Conservation (phyloP, 2,113 vertebrate genomes). For the Rhadina sibilatrix region DNA sequence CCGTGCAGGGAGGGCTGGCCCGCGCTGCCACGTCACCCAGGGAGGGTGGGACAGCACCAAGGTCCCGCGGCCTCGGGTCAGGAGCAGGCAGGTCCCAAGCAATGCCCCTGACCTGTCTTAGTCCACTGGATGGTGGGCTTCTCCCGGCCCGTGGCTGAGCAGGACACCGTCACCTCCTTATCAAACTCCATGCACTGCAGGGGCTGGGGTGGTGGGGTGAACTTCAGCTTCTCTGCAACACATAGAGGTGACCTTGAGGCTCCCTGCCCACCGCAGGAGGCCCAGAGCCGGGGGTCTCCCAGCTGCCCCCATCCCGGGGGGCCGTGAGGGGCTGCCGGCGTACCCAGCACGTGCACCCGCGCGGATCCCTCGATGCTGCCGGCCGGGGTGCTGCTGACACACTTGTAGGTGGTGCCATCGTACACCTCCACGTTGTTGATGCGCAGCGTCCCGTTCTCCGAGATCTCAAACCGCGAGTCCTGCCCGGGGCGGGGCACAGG, state of each 20-base stretch:
- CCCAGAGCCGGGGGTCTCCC: too few relatives aligned
- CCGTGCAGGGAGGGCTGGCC: fast-evolving
- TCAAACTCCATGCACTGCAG: slow-evolving; percentile 94
- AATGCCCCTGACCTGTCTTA: slow-evolving; percentile 82
- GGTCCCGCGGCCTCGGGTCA: neutral
- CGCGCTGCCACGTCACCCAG: fast-evolving
- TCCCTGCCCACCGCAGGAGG: neutral
- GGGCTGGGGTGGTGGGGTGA: slow-evolving; percentile 88
- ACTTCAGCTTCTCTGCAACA: slow-evolving; percentile 93
- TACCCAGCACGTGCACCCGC: slow-evolving; percentile 86
- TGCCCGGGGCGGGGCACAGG: slow-evolving; percentile 49
- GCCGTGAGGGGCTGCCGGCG: fast-evolving
- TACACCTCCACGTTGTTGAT: slow-evolving; percentile 96
- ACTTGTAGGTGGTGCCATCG: slow-evolving; percentile 86
- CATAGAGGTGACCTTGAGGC: neutral
- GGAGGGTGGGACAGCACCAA: fast-evolving
- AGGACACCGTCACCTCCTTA: slow-evolving; percentile 86
- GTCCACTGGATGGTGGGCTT: slow-evolving; percentile 89
- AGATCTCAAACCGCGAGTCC: slow-evolving; percentile 88
- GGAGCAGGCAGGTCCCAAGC: neutral
- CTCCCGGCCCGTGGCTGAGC: slow-evolving; percentile 89
- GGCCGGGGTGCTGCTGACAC: slow-evolving; percentile 80
- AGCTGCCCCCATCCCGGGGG: neutral
- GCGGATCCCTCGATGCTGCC: slow-evolving; percentile 84
- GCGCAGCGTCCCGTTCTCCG: slow-evolving; percentile 87